Base-by-base conservation (phyloP, 2,888 invertebrate species). In the Catocala fraxini region DNA sequence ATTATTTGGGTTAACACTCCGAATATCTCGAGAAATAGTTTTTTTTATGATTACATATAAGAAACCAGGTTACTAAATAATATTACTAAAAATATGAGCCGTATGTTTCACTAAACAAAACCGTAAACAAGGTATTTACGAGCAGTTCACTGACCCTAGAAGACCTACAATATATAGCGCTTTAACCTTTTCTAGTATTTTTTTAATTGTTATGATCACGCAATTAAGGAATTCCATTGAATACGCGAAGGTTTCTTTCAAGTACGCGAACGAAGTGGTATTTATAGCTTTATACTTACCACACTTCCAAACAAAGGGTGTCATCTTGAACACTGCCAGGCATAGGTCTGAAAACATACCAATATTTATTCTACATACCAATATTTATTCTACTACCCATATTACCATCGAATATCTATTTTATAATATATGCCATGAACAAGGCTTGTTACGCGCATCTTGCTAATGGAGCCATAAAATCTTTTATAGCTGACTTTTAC, bases 241-340 rank as follows among this genome's bases (percentile, higher is more conserved):
- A 9, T 9, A 39, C 6, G 35, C 35, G 7, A 39, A 39, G 35
- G 35, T 7, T 39, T 39, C 35, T 39, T 25, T 25, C 25, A 25
- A 25, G 25, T 25, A 25, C 25, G 25, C 25, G 25, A 25, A 25
- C 3, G 25, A 25, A 25, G 25, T 25, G 25, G 25, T 25, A 25
- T 25, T 25, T 25, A 25, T 25, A 25, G 25, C 25, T 25, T 55
- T 35, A 43, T 49, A 91, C 95, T 95, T 88, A 96, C 96, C 98
- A 98, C 15, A 98, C 97, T 96, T 98, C 98, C 70, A 98, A 90
- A 80, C 96, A 96, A 34, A 98, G 91, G 10, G 96, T 95, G 85
- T 98, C 98, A 66, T 97, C 96, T 57, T 95, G 95, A 11, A 96
- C 95, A 85, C 96, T 96, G 63, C 96, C 96, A 10, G 95, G 87